A percentile compares a stretch with the other conserved stretches of the same genome.
These are phyloP conservation scores for Parasteatoda tepidariorum DNA, from an alignment of 1,140 invertebrate genomes.

Conservation along the genomic window DNA sequence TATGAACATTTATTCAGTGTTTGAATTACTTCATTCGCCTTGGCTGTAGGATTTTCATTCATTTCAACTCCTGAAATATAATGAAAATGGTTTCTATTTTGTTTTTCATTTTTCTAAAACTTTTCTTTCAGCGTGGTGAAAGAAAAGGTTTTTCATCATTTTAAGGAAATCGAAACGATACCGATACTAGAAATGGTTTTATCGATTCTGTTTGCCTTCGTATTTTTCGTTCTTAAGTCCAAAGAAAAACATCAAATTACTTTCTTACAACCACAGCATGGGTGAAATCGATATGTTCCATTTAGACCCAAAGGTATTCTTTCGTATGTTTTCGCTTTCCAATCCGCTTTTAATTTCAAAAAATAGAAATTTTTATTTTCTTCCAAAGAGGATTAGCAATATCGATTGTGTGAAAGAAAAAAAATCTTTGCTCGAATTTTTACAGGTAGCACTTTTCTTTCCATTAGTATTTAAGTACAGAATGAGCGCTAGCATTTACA, in stretches of 20 bases:
- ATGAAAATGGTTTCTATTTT: not conserved
- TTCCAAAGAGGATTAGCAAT: not conserved
- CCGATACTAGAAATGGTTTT: not conserved
- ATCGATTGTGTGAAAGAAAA: too few species aligned
- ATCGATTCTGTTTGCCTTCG: not conserved
- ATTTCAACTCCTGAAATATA: not conserved
- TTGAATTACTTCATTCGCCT: not conserved
- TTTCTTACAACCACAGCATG: not conserved
- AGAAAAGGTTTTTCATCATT: not conserved
- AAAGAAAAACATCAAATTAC: not conserved
- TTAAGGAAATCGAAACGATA: slow-evolving; percentile 4
- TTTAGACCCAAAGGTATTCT: not conserved
- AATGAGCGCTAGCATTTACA: too few species aligned
- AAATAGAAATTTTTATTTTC: not conserved
- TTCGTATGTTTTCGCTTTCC: not conserved
- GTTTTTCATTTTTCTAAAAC: not conserved
- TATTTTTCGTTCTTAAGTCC: not conserved
- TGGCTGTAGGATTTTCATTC: not conserved
- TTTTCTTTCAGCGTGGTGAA: not conserved
- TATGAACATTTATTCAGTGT: not conserved
- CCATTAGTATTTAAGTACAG: too few species aligned
- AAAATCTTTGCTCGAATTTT: too few species aligned
- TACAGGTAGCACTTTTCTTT: too few species aligned
- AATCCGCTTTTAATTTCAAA: slow-evolving; percentile 4
- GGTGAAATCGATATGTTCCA: slow-evolving; percentile 3